Conservation (phyloP, 2,888 invertebrate species). For the Caenorhabditis virilis region DNA sequence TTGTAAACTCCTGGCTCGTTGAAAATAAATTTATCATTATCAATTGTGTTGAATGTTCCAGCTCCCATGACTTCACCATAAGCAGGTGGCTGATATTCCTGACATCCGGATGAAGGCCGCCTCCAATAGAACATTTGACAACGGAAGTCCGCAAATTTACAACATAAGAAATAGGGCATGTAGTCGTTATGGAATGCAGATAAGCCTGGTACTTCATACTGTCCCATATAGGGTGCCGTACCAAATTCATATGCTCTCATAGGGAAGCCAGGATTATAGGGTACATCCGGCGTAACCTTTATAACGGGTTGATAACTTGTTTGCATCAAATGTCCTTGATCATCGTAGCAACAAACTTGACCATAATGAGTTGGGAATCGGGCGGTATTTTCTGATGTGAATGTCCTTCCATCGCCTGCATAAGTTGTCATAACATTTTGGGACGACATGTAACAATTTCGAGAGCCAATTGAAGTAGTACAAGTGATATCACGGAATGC, state of each 20-base stretch:
- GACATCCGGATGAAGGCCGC: constrained; percentile 90
- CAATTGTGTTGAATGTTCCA: constrained; percentile 90
- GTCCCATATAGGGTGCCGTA: constrained; percentile 89
- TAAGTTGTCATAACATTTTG: constrained; percentile 65
- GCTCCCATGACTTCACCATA: constrained; percentile 86
- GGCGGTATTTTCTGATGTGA: constrained; percentile 43
- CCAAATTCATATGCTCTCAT: constrained; percentile 79
- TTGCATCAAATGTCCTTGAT: constrained; percentile 85
- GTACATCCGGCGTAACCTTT: constrained; percentile 56
- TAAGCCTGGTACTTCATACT: constrained; percentile 88
- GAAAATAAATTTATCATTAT: constrained; percentile 87
- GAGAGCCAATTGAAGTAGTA: constrained; percentile 84
- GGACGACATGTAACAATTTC: constrained; percentile 77
- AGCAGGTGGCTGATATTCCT: constrained; percentile 89
- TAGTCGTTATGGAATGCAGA: constrained; percentile 96
- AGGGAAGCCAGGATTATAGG: constrained; percentile 68
- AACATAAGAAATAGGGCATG: constrained; percentile 91
- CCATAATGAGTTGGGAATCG: constrained; percentile 73
- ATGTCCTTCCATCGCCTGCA: constrained; percentile 52
- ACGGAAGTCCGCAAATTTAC: constrained; percentile 91
- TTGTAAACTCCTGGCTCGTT: constrained; percentile 92
- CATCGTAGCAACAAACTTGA: constrained; percentile 96
- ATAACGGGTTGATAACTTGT: constrained; percentile 84
- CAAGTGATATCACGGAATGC: constrained; percentile 73
- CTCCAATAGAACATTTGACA: constrained; percentile 88